A percentile compares a stretch with the other conserved stretches of the same genome.
phyloP scores from a whole-genome alignment of 2,888 invertebrate genomes.

The Cyaniris semiargus region DNA sequence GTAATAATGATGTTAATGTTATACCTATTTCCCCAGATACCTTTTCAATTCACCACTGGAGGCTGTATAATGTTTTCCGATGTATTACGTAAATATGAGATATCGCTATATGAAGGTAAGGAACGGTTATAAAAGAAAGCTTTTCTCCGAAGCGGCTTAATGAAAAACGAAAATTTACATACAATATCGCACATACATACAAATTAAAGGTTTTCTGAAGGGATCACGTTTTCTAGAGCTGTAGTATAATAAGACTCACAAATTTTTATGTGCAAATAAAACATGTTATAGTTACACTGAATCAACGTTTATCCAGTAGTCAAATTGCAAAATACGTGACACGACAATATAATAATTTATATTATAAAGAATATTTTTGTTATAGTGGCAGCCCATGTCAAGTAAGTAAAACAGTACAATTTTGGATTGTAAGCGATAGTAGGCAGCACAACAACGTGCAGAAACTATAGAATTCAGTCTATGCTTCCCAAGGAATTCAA shows the following conservation, averaged over 20 bases:
- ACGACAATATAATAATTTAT: no score
- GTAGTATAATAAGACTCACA: neutral
- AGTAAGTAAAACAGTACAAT: no score
- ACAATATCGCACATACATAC: constrained; percentile 11
- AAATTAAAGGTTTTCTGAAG: neutral
- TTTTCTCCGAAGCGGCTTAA: neutral
- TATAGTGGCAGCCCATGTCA: no score
- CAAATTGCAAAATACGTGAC: no score
- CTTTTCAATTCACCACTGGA: neutral
- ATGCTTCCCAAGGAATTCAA: no score
- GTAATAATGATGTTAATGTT: neutral
- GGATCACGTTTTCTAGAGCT: neutral
- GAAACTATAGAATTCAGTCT: no score
- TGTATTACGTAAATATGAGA: constrained; percentile 27
- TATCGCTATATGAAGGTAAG: constrained; percentile 19
- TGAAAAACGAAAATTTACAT: constrained; percentile 24
- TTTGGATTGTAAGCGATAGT: no score
- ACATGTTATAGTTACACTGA: no score
- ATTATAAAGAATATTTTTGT: no score
- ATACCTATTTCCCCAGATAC: constrained; percentile 26
- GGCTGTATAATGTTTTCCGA: neutral
- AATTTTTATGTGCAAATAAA: no score
- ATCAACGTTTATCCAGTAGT: no score
- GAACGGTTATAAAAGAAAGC: constrained; percentile 25
- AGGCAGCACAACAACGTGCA: no score